Base-by-base conservation (phyloP, 1,140 invertebrate genomes). In the Streblospio benedicti region DNA sequence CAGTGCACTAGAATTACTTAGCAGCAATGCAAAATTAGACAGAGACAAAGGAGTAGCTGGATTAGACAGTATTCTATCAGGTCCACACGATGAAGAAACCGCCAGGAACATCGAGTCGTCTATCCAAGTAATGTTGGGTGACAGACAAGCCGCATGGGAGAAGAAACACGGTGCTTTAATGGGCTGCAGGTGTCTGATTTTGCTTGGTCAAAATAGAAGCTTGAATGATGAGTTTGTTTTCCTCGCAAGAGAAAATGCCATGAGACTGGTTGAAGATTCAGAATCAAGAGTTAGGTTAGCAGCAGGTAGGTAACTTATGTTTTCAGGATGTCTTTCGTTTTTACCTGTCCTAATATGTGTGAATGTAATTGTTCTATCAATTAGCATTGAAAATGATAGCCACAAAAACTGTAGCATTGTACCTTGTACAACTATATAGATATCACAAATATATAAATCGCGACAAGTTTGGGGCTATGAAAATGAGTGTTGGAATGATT, bases 1-100 rank as follows among this genome's bases (percentile, higher is more conserved):
- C 9, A 83, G 84, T 47, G 76, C 87, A 28, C 71, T 82, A 50
- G 70, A 82, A 51, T 85, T 68, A 27, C 64, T 80, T 32, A 75
- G 74, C 51, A 78, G 73, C 63, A 59, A 63, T 25, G 70, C 65
- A 33, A 79, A 80, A 69, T 63, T 80, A 49, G 77, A 80, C 31
- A 67, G 78, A 59, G 78, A 79, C 67, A 70, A 65, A 62, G 78
- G 72, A 18, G 70, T 72, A 33, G 57, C 60, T 25, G 68, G 73
- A 43, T 60, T 80, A 16, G 63, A 72, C 43, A 68, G 70, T 58
- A 68, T 65, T 53, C 44, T 80, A n/a, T 45, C 52, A 31, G 38
- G 32, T 18, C 49, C 59, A 50, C 61, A 64, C 20, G 55, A 65
- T 54, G 59, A 70, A 20, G 69, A 68, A 41, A 65, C n/a, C n/a